Percentiles rank a stretch among this genome's conserved stretches.
phyloP scores from a whole-genome alignment of 2,113 vertebrate species.

The Ptyas mucosa region DNA sequence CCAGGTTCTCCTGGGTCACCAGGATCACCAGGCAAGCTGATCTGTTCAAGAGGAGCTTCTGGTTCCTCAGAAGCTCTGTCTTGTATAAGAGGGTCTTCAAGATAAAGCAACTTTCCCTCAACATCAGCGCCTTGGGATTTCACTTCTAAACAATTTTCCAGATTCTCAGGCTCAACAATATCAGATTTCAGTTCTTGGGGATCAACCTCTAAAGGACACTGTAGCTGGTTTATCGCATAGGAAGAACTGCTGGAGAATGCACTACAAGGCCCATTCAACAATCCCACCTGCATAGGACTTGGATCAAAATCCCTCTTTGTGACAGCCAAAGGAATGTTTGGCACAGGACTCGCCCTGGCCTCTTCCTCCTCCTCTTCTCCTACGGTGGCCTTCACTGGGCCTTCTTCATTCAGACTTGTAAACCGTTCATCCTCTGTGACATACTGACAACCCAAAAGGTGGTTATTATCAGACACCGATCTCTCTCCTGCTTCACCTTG shows the following conservation, averaged over 20 bases:
- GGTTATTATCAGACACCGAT: too few species aligned
- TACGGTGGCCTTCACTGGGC: accelerated
- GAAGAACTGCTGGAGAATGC: accelerated
- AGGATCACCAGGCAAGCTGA: too few species aligned
- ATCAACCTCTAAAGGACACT: not conserved
- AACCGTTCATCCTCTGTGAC: not conserved
- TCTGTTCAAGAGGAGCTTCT: not conserved
- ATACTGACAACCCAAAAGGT: not conserved
- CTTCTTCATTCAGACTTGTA: not conserved
- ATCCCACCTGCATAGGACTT: not conserved
- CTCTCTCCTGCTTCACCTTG: not conserved
- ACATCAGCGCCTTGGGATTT: not conserved
- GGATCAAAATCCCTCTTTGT: too few species aligned
- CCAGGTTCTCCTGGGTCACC: not conserved
- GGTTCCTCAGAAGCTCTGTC: not conserved
- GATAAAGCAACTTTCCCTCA: not conserved
- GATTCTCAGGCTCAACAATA: not conserved
- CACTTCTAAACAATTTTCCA: not conserved
- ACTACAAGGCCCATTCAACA: too few species aligned
- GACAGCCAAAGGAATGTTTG: not conserved
- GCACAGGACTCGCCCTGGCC: too few species aligned
- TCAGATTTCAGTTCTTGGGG: not conserved
- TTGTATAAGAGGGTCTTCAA: not conserved
- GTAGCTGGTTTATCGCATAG: not conserved
- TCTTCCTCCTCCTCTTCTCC: not conserved